phyloP scores from a whole-genome alignment of 2,888 invertebrate genomes.

The Dynastes grantii region DNA sequence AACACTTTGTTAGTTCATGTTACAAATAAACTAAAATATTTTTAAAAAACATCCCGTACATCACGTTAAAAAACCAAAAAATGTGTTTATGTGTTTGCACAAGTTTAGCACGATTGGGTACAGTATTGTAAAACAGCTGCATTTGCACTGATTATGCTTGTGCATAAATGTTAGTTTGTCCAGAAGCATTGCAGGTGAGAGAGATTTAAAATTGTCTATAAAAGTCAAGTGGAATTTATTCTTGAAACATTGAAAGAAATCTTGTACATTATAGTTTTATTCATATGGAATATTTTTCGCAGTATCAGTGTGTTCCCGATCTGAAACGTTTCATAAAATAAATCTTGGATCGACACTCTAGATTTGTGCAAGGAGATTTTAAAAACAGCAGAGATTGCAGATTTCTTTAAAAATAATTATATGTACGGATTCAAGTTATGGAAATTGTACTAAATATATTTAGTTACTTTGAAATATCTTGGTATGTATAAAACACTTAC shows the following conservation, averaged over 20 bases:
- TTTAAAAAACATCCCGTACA: conserved; percentile 55
- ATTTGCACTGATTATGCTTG: conserved; percentile 55
- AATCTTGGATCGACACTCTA: conserved; percentile 50
- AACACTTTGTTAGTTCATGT: conserved; percentile 56
- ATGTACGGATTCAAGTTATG: conserved; percentile 49
- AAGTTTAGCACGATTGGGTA: conserved; percentile 60
- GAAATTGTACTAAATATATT: conserved; percentile 50
- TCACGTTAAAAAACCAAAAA: conserved; percentile 57
- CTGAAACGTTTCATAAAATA: conserved; percentile 49
- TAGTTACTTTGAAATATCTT: conserved; percentile 51
- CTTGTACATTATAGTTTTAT: conserved; percentile 51
- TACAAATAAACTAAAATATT: conserved; percentile 61
- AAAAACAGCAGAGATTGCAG: conserved; percentile 49
- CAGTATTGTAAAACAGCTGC: conserved; percentile 55
- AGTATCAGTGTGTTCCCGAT: conserved; percentile 54
- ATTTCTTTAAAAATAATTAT: conserved; percentile 51
- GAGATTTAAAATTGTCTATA: conserved; percentile 56
- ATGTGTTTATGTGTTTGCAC: conserved; percentile 58
- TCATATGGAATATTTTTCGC: conserved; percentile 57
- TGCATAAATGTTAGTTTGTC: conserved; percentile 55
- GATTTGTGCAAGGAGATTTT: conserved; percentile 49
- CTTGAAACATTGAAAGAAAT: conserved; percentile 51
- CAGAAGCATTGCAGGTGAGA: conserved; percentile 59
- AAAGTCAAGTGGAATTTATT: conserved; percentile 55
- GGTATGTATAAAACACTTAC: conserved; percentile 60